phyloP scores from a whole-genome alignment of 1,140 invertebrate genomes.

The Sipha flava region DNA sequence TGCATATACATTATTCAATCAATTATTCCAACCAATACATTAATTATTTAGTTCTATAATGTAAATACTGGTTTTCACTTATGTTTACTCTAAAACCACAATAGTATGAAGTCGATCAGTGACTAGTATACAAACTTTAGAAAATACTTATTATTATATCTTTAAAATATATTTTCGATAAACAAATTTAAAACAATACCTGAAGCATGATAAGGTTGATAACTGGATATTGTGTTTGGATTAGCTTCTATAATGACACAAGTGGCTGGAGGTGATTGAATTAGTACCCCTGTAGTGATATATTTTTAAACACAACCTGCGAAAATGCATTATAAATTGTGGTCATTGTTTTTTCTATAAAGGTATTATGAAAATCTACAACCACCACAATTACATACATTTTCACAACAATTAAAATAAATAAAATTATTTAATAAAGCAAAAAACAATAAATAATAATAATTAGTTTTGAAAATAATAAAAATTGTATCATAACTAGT shows the following conservation, averaged over 20 bases:
- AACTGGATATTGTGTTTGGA: background rate
- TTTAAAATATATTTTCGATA: background rate
- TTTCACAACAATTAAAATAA: background rate
- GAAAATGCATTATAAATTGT: constrained; percentile 27
- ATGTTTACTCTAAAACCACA: too few species aligned
- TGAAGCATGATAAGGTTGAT: constrained; percentile 3
- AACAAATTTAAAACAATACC: background rate
- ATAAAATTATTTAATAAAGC: background rate
- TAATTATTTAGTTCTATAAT: too few species aligned
- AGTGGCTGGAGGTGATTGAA: background rate
- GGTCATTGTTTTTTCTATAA: background rate
- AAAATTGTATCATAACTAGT: too few species aligned
- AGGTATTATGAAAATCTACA: background rate
- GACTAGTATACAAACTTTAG: too few species aligned
- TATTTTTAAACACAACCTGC: constrained; percentile 27
- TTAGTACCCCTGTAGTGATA: constrained; percentile 27
- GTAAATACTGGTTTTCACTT: too few species aligned
- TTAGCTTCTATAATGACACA: background rate
- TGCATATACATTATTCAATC: too few species aligned
- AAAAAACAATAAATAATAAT: background rate
- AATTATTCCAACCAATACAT: too few species aligned
- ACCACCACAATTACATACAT: constrained; percentile 18
- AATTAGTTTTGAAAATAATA: too few species aligned
- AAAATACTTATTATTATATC: background rate
- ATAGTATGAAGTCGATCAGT: too few species aligned